Percentiles rank a stretch among this genome's conserved stretches.
Conservation (phyloP, 2,888 invertebrate species). For the Lasioglossum villosulum region DNA sequence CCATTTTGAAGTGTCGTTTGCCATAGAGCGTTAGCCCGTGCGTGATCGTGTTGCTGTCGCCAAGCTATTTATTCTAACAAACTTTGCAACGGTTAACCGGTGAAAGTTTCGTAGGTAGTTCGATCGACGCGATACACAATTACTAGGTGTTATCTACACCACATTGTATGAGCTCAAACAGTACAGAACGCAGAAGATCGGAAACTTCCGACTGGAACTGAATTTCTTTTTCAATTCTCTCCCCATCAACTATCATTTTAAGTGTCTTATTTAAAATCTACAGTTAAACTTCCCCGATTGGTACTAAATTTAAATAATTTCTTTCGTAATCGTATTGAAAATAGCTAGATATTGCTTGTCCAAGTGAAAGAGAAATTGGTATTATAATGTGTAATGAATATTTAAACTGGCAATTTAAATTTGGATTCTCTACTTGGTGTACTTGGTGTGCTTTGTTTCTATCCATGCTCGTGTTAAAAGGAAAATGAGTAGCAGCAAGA, state of each 20-base stretch:
- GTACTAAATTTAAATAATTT: not conserved
- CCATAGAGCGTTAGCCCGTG: not conserved
- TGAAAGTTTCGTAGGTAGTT: not conserved
- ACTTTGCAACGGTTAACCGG: not conserved
- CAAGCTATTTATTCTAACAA: conserved; percentile 9
- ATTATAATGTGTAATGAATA: not conserved
- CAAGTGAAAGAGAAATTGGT: not conserved
- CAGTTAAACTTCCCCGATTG: not conserved
- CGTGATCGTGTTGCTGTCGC: not conserved
- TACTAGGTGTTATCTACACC: not conserved
- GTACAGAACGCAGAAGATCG: not conserved
- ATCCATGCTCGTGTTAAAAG: too few species aligned
- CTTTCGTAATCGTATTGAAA: not conserved
- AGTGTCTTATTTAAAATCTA: not conserved
- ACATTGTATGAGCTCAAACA: not conserved
- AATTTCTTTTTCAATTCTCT: not conserved
- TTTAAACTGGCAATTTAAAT: not conserved
- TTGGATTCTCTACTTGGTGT: too few species aligned
- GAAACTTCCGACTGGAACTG: not conserved
- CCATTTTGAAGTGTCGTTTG: not conserved
- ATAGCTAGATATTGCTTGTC: not conserved
- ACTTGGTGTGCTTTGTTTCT: too few species aligned
- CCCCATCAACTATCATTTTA: not conserved
- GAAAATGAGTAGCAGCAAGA: too few species aligned
- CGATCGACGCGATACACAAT: not conserved